Evolutionary conservation across 1,140 invertebrate genomes (phyloP).

Genomic region (Sinonovacula constricta): DNA sequence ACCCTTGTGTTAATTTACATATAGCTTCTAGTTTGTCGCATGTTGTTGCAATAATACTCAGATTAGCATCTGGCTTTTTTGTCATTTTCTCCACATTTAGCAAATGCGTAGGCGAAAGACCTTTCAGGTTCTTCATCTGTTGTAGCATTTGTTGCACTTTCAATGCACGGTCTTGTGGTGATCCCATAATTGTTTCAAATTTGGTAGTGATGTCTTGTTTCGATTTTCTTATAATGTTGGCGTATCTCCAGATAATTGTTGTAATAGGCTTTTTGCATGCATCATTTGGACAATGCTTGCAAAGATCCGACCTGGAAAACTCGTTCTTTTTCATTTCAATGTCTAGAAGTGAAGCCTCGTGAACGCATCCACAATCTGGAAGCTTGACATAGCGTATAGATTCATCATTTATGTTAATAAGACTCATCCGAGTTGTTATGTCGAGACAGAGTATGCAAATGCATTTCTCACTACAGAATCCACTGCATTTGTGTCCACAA

Average conservation of each 20-base stretch:
- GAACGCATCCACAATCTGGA: conserved; percentile 49
- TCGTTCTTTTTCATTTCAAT: conserved; percentile 76
- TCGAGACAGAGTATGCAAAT: conserved; percentile 42
- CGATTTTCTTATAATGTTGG: conserved; percentile 1
- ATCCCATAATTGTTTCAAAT: neutral
- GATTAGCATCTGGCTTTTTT: neutral
- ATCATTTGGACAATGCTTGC: neutral
- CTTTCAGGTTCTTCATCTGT: neutral
- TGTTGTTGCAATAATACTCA: neutral
- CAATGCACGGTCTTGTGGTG: neutral
- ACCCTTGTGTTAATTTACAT: neutral
- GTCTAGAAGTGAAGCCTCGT: conserved; percentile 51
- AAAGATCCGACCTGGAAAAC: neutral
- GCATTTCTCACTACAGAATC: conserved; percentile 82
- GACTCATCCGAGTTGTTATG: conserved; percentile 80
- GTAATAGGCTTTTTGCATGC: neutral
- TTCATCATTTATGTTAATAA: conserved; percentile 74
- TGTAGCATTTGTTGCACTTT: neutral
- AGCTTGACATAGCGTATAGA: conserved; percentile 41
- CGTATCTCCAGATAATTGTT: conserved; percentile 3
- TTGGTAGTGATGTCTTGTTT: neutral
- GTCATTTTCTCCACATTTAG: neutral
- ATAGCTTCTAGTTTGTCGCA: neutral
- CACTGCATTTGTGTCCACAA: conserved; percentile 83
- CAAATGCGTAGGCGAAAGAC: neutral